Evolutionary conservation across 2,797 vertebrate species (phyloP).

Genomic region (Argyrosomus regius): DNA sequence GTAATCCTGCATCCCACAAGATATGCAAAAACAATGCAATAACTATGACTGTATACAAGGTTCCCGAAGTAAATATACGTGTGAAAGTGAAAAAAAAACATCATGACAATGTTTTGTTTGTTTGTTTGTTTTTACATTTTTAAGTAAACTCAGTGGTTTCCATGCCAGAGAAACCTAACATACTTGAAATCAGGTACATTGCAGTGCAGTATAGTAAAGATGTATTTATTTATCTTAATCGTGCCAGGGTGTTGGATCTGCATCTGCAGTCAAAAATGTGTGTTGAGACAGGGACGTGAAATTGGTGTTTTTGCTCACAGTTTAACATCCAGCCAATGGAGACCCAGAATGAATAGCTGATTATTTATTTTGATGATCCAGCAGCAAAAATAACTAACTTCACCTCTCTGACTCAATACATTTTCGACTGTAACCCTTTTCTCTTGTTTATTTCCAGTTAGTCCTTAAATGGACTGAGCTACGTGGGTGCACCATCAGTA

Average conservation of each 20-base stretch:
- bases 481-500: slow-evolving; percentile 86
- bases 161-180: slow-evolving; percentile 91
- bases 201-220: slow-evolving; percentile 84
- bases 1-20: slow-evolving; percentile 91
- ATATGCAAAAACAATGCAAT: slow-evolving; percentile 99
- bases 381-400: slow-evolving; percentile 17
- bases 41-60: slow-evolving; percentile 92
- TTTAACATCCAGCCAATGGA: slow-evolving; percentile 26
- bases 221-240: slow-evolving; percentile 79
- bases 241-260: slow-evolving; percentile 40
- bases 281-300: slow-evolving; percentile 37
- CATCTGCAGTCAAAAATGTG: slow-evolving; percentile 27
- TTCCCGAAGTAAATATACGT: slow-evolving; percentile 78
- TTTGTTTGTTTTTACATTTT: slow-evolving; percentile 86
- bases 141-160: slow-evolving; percentile 84
- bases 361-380: slow-evolving; percentile 4
- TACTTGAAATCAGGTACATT: slow-evolving; percentile 98
- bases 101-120: slow-evolving; percentile 83
- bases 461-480: slow-evolving; percentile 86
- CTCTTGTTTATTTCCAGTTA: slow-evolving; percentile 69
- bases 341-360: slow-evolving; percentile 7
- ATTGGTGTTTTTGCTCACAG: slow-evolving; percentile 19
- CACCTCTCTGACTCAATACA: slow-evolving; percentile 27
- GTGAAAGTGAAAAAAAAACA: slow-evolving; percentile 53
- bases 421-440: slow-evolving; percentile 40